A percentile compares a stretch with the other conserved stretches of the same genome.
phyloP scores from a whole-genome alignment of 37 sponge, comb jelly and placozoan species.

The Chondrilla cf. caribensis region DNA sequence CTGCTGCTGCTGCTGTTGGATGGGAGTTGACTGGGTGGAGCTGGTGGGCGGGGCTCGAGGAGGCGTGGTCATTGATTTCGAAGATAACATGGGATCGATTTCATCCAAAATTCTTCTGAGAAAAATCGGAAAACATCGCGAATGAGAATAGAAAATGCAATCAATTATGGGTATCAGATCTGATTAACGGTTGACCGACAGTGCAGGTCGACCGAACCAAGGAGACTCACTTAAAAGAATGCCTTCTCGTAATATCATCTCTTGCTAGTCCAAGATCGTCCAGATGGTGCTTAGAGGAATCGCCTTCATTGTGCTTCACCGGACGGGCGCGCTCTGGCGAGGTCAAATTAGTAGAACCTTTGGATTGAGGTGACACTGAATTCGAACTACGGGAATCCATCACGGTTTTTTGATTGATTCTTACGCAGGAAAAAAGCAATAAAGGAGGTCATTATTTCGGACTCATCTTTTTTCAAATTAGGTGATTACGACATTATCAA shows the following conservation, averaged over 20 bases:
- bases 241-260: constrained; percentile 56
- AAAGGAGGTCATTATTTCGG: too few species aligned
- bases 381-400: too few species aligned
- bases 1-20: constrained; percentile 23
- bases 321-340: too few species aligned
- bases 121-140: background rate
- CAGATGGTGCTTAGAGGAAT: too few species aligned
- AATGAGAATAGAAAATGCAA: background rate
- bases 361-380: too few species aligned
- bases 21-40: background rate
- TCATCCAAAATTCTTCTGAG: constrained; percentile 17
- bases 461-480: too few species aligned
- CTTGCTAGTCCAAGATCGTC: too few species aligned
- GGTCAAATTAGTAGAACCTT: too few species aligned
- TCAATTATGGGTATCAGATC: background rate
- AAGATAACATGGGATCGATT: constrained; percentile 18
- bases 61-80: background rate
- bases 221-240: constrained; percentile 65
- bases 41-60: background rate
- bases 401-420: too few species aligned
- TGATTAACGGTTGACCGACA: background rate
- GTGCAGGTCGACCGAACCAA: background rate
- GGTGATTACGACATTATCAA: background rate
- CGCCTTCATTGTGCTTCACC: too few species aligned
- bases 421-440: too few species aligned